Evolutionary conservation across 2,113 vertebrate genomes (phyloP), one percentile per base, ranked within the genome.

Genomic region (Perca fluviatilis): DNA sequence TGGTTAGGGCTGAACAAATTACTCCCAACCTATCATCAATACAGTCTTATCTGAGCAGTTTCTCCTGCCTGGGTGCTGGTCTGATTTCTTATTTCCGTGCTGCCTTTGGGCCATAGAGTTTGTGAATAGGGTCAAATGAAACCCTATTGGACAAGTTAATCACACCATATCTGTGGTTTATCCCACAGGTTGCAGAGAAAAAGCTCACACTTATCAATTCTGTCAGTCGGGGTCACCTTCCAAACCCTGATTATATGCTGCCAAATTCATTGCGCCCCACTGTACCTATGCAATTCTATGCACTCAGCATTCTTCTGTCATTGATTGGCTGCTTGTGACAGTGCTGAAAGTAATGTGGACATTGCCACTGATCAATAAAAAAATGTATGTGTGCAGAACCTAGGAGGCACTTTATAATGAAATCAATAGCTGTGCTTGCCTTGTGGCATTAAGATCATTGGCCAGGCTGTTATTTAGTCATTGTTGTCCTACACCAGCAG

Each of bases 351-450:
- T 93, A 92, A 93, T 93, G 89, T 90, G 86, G 89, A 92, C 87
- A 81, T 88, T 60, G 65, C 74, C 46, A 56, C 76, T 90, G 88
- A 91, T 95, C 93, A 91, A 95, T 95, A 93, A 90, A 94, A 40
- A 90, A 95, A 93, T 91, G 92, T 94, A 93, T 92, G 94, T 92
- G 90, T 85, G 91, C 67, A 83, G 83, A 94, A 88, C 89, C 92
- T 88, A 80, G 93, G 94, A 94, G 94, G 92, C 92, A 91, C 93
- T 93, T 91, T 85, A 91, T 95, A 95, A 95, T 95, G 86, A 94
- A 95, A 95, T 95, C 94, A 93, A 95, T 95, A 95, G 61, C 70
- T 81, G 88, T 87, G 93, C 90, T 94, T 90, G 92, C 93, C 94
- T 94, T 84, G 83, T 91, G 88, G 92, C 91, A 92, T 95, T 92